Evolutionary conservation across 1,140 invertebrate genomes (phyloP).

Genomic region (Varroa destructor): DNA sequence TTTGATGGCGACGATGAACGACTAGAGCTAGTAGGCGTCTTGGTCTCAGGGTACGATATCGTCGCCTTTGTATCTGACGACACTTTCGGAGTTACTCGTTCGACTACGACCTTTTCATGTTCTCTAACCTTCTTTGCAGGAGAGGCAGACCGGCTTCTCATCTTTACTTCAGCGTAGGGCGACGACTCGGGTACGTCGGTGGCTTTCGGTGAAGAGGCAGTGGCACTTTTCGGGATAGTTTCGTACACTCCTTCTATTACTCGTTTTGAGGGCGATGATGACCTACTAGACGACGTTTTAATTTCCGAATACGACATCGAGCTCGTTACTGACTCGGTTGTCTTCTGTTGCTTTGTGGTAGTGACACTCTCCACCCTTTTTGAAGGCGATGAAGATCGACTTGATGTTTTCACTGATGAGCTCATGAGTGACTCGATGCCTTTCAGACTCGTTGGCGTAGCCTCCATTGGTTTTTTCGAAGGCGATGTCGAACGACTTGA

Average conservation of each 20-base stretch:
- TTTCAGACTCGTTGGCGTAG: background rate
- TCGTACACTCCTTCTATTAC: background rate
- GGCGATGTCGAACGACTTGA: background rate
- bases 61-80: too few species aligned
- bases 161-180: too few species aligned
- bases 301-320: background rate
- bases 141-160: background rate
- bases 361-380: too few species aligned
- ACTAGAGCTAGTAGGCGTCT: background rate
- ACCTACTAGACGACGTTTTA: background rate
- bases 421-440: background rate
- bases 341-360: too few species aligned
- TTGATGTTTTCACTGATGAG: conserved; percentile 4
- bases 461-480: background rate
- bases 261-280: conserved; percentile 16
- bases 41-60: too few species aligned
- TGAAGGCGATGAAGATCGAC: too few species aligned
- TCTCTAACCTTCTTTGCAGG: conserved; percentile 6
- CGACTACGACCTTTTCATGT: background rate
- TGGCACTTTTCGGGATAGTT: background rate
- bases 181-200: too few species aligned
- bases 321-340: background rate
- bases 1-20: background rate
- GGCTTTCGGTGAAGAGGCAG: background rate
- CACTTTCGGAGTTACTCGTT: too few species aligned